Conservation (phyloP, 2,113 vertebrate species). For the Campylorhamphus procurvoides region DNA sequence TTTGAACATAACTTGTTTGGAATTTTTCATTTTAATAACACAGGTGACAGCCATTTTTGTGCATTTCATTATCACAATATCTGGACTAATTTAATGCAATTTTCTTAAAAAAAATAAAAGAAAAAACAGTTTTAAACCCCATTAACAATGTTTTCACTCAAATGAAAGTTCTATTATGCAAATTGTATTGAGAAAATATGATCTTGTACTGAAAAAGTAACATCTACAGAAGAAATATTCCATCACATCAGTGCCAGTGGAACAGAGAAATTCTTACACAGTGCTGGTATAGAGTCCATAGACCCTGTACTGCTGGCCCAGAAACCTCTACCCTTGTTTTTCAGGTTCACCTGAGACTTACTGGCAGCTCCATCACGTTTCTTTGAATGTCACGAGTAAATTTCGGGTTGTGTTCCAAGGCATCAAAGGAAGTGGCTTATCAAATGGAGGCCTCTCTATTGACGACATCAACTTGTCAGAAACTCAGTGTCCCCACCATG, state of each 20-base stretch:
- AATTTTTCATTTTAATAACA: not conserved
- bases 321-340: constrained; percentile 22
- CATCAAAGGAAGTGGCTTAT: constrained; percentile 45
- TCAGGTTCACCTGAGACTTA: constrained; percentile 69
- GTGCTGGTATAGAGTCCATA: not conserved
- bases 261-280: not conserved
- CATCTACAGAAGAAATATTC: not conserved
- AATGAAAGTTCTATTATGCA: not conserved
- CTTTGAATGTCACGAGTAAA: constrained; percentile 77
- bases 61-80: not conserved
- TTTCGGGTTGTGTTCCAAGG: constrained; percentile 89
- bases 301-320: not conserved
- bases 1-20: not conserved
- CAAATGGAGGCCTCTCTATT: constrained; percentile 85
- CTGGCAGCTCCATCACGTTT: constrained; percentile 89
- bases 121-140: not conserved
- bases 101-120: not conserved
- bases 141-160: not conserved
- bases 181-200: not conserved
- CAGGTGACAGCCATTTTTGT: not conserved
- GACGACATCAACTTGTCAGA: constrained; percentile 95
- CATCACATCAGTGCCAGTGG: not conserved
- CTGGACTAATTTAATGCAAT: not conserved
- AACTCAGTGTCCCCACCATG: constrained; percentile 85
- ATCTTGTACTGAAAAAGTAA: not conserved